Conservation (phyloP, 2,888 invertebrate species). For the Drosophila hamatofila region DNA sequence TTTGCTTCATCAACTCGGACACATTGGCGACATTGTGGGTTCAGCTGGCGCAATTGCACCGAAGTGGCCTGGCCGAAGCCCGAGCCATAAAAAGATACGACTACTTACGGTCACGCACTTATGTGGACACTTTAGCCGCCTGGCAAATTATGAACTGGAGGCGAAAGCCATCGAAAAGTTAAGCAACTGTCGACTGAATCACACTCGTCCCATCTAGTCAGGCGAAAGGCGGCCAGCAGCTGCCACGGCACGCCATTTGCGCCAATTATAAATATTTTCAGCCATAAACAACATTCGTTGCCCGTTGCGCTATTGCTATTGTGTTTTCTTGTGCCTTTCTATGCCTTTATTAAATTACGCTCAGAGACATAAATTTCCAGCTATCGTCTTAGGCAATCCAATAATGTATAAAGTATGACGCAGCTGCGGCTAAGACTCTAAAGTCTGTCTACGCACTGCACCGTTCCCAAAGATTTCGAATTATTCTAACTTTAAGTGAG, state of each 20-base stretch:
- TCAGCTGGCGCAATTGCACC: conserved; percentile 39
- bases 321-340: conserved; percentile 30
- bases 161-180: conserved; percentile 5
- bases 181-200: conserved; percentile 1
- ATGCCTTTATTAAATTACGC: conserved; percentile 70
- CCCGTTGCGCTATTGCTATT: conserved; percentile 35
- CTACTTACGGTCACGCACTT: conserved; percentile 40
- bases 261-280: conserved; percentile 71
- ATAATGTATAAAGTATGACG: conserved; percentile 66
- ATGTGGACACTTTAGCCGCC: conserved; percentile 31
- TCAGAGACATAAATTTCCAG: conserved; percentile 63
- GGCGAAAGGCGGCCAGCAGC: conserved; percentile 39
- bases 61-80: conserved; percentile 17
- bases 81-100: conserved; percentile 55
- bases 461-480: conserved; percentile 2
- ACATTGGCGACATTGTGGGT: conserved; percentile 34
- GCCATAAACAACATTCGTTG: conserved; percentile 76
- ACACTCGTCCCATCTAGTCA: conserved; percentile 2
- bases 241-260: conserved; percentile 53
- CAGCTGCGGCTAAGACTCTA: conserved; percentile 45
- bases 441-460: conserved; percentile 25
- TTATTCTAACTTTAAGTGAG: neutral
- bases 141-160: conserved; percentile 46
- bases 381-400: conserved; percentile 45
- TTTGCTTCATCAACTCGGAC: conserved; percentile 27